A percentile compares a stretch with the other conserved stretches of the same genome.
Evolutionary conservation across 2,113 vertebrate genomes (phyloP).

Genomic region (Thryonomys swinderianus): DNA sequence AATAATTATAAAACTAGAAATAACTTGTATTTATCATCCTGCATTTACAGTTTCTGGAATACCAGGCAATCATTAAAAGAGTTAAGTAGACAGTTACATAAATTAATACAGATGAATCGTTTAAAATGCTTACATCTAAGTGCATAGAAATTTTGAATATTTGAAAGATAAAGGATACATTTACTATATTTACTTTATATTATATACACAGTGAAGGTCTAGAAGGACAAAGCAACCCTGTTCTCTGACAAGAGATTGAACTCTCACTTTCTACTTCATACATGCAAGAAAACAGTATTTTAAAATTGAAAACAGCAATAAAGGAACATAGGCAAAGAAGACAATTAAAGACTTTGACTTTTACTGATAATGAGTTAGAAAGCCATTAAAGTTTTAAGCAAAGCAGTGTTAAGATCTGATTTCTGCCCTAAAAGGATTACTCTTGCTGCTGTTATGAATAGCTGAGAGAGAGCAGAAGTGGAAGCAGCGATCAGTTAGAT

Average conservation of each 20-base stretch:
- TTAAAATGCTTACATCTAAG: background rate
- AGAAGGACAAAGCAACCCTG: background rate
- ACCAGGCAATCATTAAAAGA: background rate
- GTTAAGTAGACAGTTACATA: background rate
- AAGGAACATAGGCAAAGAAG: background rate
- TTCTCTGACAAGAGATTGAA: background rate
- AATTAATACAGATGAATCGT: background rate
- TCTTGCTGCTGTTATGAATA: background rate
- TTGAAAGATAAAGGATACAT: background rate
- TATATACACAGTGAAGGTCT: background rate
- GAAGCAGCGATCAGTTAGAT: background rate
- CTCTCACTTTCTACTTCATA: background rate
- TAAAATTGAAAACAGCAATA: background rate
- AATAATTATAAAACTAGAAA: constrained; percentile 30
- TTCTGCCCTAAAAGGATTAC: background rate
- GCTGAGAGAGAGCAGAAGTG: background rate
- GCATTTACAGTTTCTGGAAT: constrained; percentile 29
- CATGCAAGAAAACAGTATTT: background rate
- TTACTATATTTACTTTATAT: background rate
- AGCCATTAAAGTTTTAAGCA: background rate
- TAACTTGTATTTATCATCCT: constrained; percentile 2
- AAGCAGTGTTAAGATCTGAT: background rate
- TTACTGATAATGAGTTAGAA: background rate
- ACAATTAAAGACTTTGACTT: background rate
- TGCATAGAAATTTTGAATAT: background rate